Base-by-base conservation (phyloP, 2,113 vertebrate genomes). In the Sphyrna mokarran region DNA sequence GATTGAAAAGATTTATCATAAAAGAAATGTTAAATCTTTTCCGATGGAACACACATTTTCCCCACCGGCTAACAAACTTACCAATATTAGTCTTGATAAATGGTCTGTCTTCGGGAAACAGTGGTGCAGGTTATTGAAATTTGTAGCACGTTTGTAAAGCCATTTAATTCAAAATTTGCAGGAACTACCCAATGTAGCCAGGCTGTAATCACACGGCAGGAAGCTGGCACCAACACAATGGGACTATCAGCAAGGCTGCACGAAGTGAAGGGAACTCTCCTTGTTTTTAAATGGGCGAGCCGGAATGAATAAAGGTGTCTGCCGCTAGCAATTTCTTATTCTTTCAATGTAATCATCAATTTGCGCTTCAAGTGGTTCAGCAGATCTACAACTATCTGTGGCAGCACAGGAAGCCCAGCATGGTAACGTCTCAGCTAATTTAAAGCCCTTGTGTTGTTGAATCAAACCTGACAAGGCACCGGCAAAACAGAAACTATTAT, bases 391-490 rank as follows among this genome's bases (percentile, higher is more conserved):
- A 96, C 96, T 96, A 96, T 96, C 96, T 95, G 87, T 96, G 96
- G 96, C 95, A 96, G 97, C 20, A 0, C 96, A 97, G 96, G 95
- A 96, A 97, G 96, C 97, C 95, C 97, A 97, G 97, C 97, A 96
- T 96, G 97, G 96, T 96, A 96, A 97, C 96, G 0, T 96, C 97
- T 97, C 96, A 96, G 97, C 97, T 98, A 97, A 98, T 98, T 97
- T 98, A 97, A 97, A 98, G 97, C 96, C 97, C 97, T 97, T 96
- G 96, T 96, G 97, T 96, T 96, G 97, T 96, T 11, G 96, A 97
- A 98, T 97, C 97, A 97, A 97, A 97, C 96, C 96, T 97, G 97
- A 97, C 97, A 98, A 97, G 97, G 97, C 96, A 96, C 96, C 95
- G 96, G 97, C 96, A 97, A 97, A 97, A 96, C 97, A 97, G 96